Evolutionary conservation across 1,140 invertebrate genomes (phyloP), one percentile per base, ranked within the genome.

Genomic region (Choristoneura fumiferana): DNA sequence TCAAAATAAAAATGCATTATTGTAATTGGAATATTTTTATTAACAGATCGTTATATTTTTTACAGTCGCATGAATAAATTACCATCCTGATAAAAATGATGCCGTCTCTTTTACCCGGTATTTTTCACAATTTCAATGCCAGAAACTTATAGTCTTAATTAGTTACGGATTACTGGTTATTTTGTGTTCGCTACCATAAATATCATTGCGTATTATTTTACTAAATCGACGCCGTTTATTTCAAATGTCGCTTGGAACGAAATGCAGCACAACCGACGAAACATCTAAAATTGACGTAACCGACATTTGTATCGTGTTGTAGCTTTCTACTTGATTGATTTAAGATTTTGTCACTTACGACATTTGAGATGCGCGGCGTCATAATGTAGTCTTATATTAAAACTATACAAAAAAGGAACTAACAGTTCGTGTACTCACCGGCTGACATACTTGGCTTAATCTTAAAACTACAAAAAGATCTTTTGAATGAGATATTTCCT

Each of bases 371-470:
- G 12, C 10, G 22, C 10, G 10, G 18, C 43, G 43, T 49, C 17
- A 13, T 17, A 29, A 49, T 12, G 6, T 62, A 62, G 15, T 71
- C 67, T 60, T 72, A 64, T 65, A 69, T 74, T 73, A 74, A 67
- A 65, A 76, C 76, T 83, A 83, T 82, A 81, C 73, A 78, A 81
- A 81, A 79, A 81, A 87, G 84, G 84, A 87, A 87, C 84, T 87
- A 82, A 78, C 70, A 73, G 76, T 81, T 74, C 73, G 58, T 76
- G 68, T 74, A 83, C 75, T 81, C 80, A 82, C 52, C 67, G 73
- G 77, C 79, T 76, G 67, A 69, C 69, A 67, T 71, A 71, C 63
- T 65, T 74, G 68, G 53, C 43, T 72, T 74, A 77, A 67, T 37
- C 69, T 74, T 75, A 77, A 58, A 63, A 70, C 69, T 76, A 73